These are phyloP conservation scores for Eristalinus sepulchralis DNA, from an alignment of 2,888 invertebrate species.

Conservation along the genomic window DNA sequence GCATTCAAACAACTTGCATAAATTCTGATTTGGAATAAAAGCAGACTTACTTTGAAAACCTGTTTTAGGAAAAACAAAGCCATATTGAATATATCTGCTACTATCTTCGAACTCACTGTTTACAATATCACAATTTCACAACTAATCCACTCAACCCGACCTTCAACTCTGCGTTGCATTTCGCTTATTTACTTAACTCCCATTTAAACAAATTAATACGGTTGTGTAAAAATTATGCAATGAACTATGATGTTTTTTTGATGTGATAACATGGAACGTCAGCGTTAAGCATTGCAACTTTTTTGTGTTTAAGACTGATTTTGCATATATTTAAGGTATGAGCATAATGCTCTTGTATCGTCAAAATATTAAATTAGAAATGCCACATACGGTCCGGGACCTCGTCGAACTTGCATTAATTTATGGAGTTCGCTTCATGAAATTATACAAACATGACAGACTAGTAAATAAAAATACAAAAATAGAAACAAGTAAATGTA, in stretches of 20 bases:
- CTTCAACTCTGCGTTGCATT: slow-evolving; percentile 1
- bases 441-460: not conserved
- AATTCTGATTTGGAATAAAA: no score
- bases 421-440: slow-evolving; percentile 12
- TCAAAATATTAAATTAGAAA: slow-evolving; percentile 34
- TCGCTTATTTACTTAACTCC: not conserved
- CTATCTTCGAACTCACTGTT: no score
- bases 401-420: not conserved
- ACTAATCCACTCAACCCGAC: not conserved
- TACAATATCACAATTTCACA: not conserved
- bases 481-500: not conserved
- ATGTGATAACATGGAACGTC: not conserved
- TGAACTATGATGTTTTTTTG: not conserved
- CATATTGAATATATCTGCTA: no score
- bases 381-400: slow-evolving; percentile 20
- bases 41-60: no score
- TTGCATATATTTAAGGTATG: slow-evolving; percentile 32
- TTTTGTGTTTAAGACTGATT: slow-evolving; percentile 27
- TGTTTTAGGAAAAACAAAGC: no score
- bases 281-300: slow-evolving; percentile 5
- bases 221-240: not conserved
- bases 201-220: slow-evolving; percentile 1
- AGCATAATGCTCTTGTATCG: slow-evolving; percentile 37
- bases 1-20: no score
- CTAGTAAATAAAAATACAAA: slow-evolving; percentile 27